Evolutionary conservation across 2,113 vertebrate genomes (phyloP).

Genomic region (Sinocyclocheilus anophthalmus): DNA sequence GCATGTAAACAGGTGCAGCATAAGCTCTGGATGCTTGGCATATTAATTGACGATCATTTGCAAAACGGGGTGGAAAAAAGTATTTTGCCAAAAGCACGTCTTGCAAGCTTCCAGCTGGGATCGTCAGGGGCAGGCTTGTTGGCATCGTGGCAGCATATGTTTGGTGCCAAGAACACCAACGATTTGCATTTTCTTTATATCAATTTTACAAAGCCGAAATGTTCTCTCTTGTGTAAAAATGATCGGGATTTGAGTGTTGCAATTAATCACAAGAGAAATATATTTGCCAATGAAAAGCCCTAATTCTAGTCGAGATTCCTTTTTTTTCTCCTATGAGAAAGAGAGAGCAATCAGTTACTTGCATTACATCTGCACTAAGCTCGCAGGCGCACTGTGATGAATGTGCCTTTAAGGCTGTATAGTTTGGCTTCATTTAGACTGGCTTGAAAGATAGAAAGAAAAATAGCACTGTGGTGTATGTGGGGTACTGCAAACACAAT

Average conservation of each 20-base stretch:
- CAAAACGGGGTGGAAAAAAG: constrained; percentile 79
- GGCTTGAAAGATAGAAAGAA: constrained; percentile 75
- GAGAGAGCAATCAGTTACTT: constrained; percentile 71
- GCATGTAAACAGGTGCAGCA: constrained; percentile 80
- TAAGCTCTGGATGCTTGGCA: constrained; percentile 81
- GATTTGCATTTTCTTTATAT: constrained; percentile 87
- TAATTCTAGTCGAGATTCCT: constrained; percentile 80
- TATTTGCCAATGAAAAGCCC: constrained; percentile 85
- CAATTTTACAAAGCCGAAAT: constrained; percentile 83
- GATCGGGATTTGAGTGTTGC: constrained; percentile 84
- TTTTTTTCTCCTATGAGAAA: constrained; percentile 44
- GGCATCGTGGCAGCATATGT: constrained; percentile 84
- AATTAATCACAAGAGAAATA: constrained; percentile 87
- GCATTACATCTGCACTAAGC: constrained; percentile 77
- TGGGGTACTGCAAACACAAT: constrained; percentile 77
- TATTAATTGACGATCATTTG: constrained; percentile 86
- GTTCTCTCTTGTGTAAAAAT: constrained; percentile 81
- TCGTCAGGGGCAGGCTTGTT: constrained; percentile 83
- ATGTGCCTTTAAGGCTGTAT: constrained; percentile 81
- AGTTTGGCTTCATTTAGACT: constrained; percentile 80
- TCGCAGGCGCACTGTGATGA: constrained; percentile 76
- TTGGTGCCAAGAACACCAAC: constrained; percentile 85
- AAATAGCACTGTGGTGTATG: constrained; percentile 74
- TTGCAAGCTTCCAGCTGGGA: constrained; percentile 84
- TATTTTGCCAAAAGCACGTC: constrained; percentile 84